Percentiles rank a stretch among this genome's conserved stretches.
These are phyloP conservation scores for Nibea albiflora DNA, from an alignment of 2,113 vertebrate genomes.

Conservation along the genomic window DNA sequence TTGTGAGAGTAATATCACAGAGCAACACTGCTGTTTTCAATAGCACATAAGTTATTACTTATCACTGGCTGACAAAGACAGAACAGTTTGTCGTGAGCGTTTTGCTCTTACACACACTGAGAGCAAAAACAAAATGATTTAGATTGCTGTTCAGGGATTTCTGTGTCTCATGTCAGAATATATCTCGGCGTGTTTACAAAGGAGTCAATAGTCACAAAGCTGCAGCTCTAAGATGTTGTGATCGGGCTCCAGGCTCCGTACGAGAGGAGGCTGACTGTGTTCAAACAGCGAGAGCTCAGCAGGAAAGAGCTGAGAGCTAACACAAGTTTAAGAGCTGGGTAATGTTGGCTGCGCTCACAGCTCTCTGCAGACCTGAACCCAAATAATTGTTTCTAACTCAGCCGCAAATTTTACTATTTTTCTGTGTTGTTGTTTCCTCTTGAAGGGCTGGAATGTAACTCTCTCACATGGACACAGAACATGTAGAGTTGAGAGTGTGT, in stretches of 20 bases:
- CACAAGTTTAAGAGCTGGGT: constrained; percentile 26
- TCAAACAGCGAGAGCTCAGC: constrained; percentile 39
- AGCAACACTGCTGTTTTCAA: not conserved
- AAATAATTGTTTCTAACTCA: constrained; percentile 43
- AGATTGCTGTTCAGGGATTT: constrained; percentile 3
- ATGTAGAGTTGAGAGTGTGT: constrained; percentile 25
- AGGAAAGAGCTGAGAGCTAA: constrained; percentile 4
- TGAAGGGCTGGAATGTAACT: constrained; percentile 10
- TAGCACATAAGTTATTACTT: not conserved
- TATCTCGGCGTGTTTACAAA: constrained; percentile 1
- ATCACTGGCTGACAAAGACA: not conserved
- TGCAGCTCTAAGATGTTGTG: constrained; percentile 8
- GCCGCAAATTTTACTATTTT: constrained; percentile 31
- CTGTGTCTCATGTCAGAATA: not conserved
- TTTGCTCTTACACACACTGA: not conserved
- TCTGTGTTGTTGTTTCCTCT: constrained; percentile 50
- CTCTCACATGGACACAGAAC: not conserved
- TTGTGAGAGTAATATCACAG: not conserved
- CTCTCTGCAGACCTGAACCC: constrained; percentile 32
- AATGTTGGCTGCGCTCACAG: constrained; percentile 27
- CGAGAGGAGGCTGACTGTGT: constrained; percentile 6
- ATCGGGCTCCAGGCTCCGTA: constrained; percentile 27
- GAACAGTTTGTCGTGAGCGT: not conserved
- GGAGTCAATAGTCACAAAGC: not conserved
- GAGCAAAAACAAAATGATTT: constrained; percentile 13